Base-by-base conservation (phyloP, 2,888 invertebrate genomes). In the Leptothorax acervorum region DNA sequence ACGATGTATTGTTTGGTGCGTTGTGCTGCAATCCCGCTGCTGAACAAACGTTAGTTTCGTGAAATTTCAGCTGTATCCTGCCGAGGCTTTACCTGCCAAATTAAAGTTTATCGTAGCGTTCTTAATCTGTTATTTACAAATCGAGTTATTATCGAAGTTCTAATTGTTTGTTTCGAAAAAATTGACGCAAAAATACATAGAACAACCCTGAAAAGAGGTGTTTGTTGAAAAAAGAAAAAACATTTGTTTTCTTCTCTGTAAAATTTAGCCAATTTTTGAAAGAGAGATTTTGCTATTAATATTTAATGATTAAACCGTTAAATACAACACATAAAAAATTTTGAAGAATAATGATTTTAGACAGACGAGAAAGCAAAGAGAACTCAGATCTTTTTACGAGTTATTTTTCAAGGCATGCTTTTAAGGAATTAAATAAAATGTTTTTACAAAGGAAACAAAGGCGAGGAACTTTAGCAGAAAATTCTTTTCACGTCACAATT, bases 1-100 rank as follows among this genome's bases (percentile, higher is more conserved):
- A 12, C 66, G 66, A 55, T 39, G 53, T 39, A 75, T 75, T 75
- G 75, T 75, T 39, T 63, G 62, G 2, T 18, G 12, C 31, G n/a
- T 62, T 62, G n/a, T 23, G 48, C 23, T 9, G 75, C 39, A 78
- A 62, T 66, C 9, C 2, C 28, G 39, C 42, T 31, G 12, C n/a
- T 31, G 31, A 53, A 60, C 31, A 31, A 53, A 53, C 28, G 39
- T 53, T 12, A 28, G 23, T 42, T 45, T 42, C 9, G 53, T 55
- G 15, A 78, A 55, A 66, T 31, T 42, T 66, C 66, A 39, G n/a
- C 28, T 66, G 28, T 23, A 63, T 76, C 53, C 8, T 55, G 42
- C 23, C 62, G n/a, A 51, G 23, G 35, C 39, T 66, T 15, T 6
- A 63, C 8, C 2, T 11, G 5, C 4, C 11, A 23, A 62, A n/a